Evolutionary conservation across 2,888 invertebrate species (phyloP).

Genomic region (Drosophila bunnanda): DNA sequence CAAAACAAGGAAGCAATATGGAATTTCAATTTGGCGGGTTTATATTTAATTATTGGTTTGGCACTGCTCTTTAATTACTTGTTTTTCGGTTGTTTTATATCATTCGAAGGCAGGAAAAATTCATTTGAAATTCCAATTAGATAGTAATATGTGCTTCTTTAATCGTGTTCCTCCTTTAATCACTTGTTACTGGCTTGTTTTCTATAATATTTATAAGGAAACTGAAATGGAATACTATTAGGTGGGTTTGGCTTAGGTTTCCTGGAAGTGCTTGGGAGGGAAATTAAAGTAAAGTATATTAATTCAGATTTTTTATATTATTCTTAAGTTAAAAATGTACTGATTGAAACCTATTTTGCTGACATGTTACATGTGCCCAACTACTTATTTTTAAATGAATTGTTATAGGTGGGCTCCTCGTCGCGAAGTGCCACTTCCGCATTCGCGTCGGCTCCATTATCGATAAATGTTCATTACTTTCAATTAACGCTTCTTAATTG

Average conservation of each 20-base stretch:
- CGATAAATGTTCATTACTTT: constrained; percentile 70
- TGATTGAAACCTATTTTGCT: constrained; percentile 4
- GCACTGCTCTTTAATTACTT: constrained; percentile 7
- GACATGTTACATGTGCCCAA: constrained; percentile 26
- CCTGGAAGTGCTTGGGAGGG: neutral
- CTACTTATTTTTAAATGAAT: constrained; percentile 40
- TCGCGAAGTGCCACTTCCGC: constrained; percentile 35
- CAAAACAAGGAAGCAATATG: constrained; percentile 19
- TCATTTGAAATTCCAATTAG: constrained; percentile 16
- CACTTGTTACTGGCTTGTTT: constrained; percentile 6
- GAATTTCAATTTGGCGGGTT: constrained; percentile 3
- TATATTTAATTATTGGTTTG: constrained; percentile 14
- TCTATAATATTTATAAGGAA: constrained; percentile 2
- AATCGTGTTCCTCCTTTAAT: constrained; percentile 10
- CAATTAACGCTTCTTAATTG: constrained; percentile 76
- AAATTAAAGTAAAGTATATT: neutral
- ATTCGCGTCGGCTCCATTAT: constrained; percentile 34
- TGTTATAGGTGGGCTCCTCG: constrained; percentile 28
- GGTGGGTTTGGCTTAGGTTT: neutral
- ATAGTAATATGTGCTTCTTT: neutral
- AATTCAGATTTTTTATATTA: too few relatives aligned
- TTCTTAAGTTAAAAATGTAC: neutral
- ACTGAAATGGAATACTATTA: neutral
- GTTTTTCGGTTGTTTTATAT: constrained; percentile 11
- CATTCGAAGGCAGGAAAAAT: neutral